Conservation (phyloP, 2,797 vertebrate genomes). For the Neopelma chrysocephalum region DNA sequence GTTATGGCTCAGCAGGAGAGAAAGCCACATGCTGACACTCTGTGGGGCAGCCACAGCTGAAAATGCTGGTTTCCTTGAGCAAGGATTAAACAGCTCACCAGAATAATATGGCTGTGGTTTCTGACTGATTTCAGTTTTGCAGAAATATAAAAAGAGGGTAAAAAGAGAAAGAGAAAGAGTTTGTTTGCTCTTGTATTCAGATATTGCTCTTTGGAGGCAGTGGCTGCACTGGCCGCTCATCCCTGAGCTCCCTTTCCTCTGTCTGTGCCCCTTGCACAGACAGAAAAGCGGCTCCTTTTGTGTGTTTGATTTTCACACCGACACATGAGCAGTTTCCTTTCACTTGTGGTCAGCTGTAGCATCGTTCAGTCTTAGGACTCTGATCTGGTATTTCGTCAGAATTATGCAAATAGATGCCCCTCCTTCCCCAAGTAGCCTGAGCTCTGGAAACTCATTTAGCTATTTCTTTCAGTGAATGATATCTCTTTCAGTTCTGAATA, state of each 20-base stretch:
- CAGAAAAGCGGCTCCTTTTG: background rate
- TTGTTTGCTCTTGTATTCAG: background rate
- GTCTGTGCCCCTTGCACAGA: accelerated
- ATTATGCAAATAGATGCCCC: background rate
- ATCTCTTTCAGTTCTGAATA: background rate
- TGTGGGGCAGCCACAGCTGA: background rate
- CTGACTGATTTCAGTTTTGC: background rate
- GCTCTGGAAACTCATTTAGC: background rate
- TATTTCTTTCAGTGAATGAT: background rate
- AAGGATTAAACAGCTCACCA: background rate
- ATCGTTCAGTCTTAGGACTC: background rate
- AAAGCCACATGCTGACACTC: background rate
- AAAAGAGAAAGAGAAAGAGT: background rate
- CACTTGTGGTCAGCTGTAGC: background rate
- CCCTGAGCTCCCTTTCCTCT: background rate
- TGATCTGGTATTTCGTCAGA: background rate
- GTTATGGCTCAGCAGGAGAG: background rate
- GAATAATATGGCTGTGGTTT: background rate
- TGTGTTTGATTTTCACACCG: background rate
- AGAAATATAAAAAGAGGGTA: background rate
- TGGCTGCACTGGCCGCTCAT: background rate
- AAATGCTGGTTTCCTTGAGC: background rate
- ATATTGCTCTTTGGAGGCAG: background rate
- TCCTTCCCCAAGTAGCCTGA: background rate
- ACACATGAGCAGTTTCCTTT: background rate